Evolutionary conservation across 2,888 invertebrate species (phyloP), one percentile per base, ranked within the genome.

Genomic region (Spicauda simplicius): DNA sequence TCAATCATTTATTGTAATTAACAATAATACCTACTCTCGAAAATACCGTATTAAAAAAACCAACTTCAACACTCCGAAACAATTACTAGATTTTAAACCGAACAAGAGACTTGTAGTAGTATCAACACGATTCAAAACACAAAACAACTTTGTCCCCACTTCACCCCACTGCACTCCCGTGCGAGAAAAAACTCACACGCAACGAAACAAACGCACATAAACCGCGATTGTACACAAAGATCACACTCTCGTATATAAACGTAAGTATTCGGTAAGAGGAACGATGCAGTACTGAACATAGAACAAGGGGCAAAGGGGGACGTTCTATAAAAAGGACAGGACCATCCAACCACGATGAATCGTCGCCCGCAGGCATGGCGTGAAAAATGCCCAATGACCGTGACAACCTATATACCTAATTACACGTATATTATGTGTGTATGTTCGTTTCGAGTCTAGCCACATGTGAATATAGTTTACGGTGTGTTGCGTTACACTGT

Each of bases 271-370:
- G 16, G 3, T 19, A 8, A 30, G 84, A 75, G 72, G 74, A 70
- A 78, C 79, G 78, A 69, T 78, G 74, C 73, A 75, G 76, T 72
- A 89, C 90, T 88, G 84, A 14, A 41, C 41, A 14, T 41, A 14
- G 41, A 14, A 72, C 75, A 54, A 71, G 60, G 65, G 70, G 70
- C 68, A 74, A 76, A 77, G 77, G 79, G 80, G 79, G 72, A 70
- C 72, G 70, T 72, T 74, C 87, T 89, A 89, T 88, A 81, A 87
- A 77, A 79, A 87, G 88, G 80, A 69, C 79, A 74, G 72, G 77
- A 53, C 73, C 76, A 85, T 67, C 79, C 82, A 84, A 78, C 82
- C 89, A 84, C 76, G 77, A 79, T 79, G 77, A 76, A 76, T 37
- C 56, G 75, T 76, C 72, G 78, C 78, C 18, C 48, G 79, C 81